Conservation (phyloP, 2,113 vertebrate species). For the Syngnathus floridae region DNA sequence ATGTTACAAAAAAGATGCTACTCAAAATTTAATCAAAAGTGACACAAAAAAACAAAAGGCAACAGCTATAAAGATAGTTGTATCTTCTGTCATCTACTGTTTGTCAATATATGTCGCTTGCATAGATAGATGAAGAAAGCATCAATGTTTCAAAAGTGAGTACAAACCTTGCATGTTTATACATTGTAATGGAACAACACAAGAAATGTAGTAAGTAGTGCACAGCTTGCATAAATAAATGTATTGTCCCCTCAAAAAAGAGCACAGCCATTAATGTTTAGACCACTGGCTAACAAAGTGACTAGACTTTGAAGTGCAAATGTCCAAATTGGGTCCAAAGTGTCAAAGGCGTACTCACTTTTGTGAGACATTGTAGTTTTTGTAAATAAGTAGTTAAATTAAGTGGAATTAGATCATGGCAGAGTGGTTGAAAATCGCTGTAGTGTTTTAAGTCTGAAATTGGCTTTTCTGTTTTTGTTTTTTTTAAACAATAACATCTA, state of each 20-base stretch:
- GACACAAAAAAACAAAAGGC: neutral
- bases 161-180: neutral
- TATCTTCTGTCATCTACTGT: neutral
- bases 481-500: constrained; percentile 50
- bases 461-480: constrained; percentile 23
- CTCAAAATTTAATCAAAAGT: neutral
- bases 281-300: neutral
- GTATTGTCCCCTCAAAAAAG: neutral
- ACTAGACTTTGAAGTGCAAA: neutral
- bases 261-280: neutral
- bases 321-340: neutral
- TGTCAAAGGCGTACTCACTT: neutral
- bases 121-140: neutral
- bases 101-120: neutral
- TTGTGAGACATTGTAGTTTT: neutral
- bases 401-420: neutral
- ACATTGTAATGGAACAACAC: neutral
- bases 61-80: neutral
- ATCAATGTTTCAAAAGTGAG: neutral
- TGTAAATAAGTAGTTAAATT: neutral
- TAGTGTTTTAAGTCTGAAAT: neutral
- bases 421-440: neutral
- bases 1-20: neutral
- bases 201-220: neutral
- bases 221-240: neutral